Base-by-base conservation (phyloP, 2,888 invertebrate genomes). In the Pecten maximus region DNA sequence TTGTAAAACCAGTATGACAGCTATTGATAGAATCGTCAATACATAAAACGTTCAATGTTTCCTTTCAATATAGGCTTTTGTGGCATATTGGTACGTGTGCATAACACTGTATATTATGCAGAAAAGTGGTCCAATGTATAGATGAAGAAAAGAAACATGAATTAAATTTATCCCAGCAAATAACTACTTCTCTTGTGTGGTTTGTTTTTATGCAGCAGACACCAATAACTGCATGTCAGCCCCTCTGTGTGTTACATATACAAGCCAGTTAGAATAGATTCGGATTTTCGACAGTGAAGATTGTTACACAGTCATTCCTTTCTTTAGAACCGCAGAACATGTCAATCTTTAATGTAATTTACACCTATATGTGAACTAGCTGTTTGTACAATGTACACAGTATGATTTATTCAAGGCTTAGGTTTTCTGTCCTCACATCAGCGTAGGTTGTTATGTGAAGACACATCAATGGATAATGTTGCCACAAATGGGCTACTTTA, bases 61-160 rank as follows among this genome's bases (percentile, higher is more conserved):
- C 74, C 74, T 74, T 74, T 74, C 6, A 44, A 44, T 44, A 74
- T 35, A 28, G 15, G 74, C 74, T 74, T 74, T 74, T 28, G 74
- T 74, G 74, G 35, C 74, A 74, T 74, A 23, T 74, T 74, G 74
- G 74, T 74, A 28, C 74, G 35, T 35, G 74, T 74, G 74, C 74
- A 74, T 74, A 74, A 74, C 35, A 74, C 15, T 74, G 74, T 35
- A 35, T 74, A 35, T 74, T 74, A 74, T 74, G 74, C 74, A 74
- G 74, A 74, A 74, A 28, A 74, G 74, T 74, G 74, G 74, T 74
- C 74, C 74, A 74, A 74, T 74, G 74, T 74, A 74, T 74, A 74
- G 74, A 35, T 35, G 35, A 74, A 74, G n/a, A 74, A 23, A 74
- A 12, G 74, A 74, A 74, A 74, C 74, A 74, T 74, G 35, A 74